Evolutionary conservation across 2,113 vertebrate species (phyloP), one percentile per base, ranked within the genome.

Genomic region (Progne subis): DNA sequence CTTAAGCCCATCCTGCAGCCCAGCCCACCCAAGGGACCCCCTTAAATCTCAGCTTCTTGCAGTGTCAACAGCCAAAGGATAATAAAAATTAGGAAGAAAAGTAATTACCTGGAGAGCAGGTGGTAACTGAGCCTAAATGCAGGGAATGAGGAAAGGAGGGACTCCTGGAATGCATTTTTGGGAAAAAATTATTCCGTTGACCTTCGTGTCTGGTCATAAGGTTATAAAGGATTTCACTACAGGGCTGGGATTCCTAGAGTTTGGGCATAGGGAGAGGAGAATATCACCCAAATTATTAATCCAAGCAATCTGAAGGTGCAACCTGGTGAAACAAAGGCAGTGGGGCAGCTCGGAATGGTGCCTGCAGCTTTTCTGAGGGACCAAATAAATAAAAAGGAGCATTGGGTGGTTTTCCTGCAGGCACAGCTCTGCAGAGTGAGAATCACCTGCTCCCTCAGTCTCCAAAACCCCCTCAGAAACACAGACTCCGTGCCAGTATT

Each of bases 401-500:
- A 2, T 0, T 0, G 8, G 8, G 37, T 29, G 19, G 8, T 26
- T 95, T 57, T 74, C 18, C 21, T 65, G 21, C 49, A 24, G 20
- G 14, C 29, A 12, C 5, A 16, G 39, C 25, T 79, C 55, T 29
- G 24, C 34, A 56, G 74, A 4, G 5, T 5, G 31, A 47, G 50
- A 57, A 88, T 46, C 59, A 93, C 78, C 82, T 83, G 74, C 82
- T 83, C 32, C 59, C 32, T 86, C 63, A 1, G 0, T 0, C 86
- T 41, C 53, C 79, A 53, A 49, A 84, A 16, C 12, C 19, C 65
- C 0, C 0, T 7, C 72, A 59, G 2, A 39, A 81, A 24, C n/a
- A 12, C 2, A 1, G 37, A 67, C 8, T 11, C 41, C 0, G 1
- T 47, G 86, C 65, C 82, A 85, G 13, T 1, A 32, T 50, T 90